These are phyloP conservation scores for Acleris holmiana DNA, from an alignment of 2,888 invertebrate genomes.

Conservation along the genomic window DNA sequence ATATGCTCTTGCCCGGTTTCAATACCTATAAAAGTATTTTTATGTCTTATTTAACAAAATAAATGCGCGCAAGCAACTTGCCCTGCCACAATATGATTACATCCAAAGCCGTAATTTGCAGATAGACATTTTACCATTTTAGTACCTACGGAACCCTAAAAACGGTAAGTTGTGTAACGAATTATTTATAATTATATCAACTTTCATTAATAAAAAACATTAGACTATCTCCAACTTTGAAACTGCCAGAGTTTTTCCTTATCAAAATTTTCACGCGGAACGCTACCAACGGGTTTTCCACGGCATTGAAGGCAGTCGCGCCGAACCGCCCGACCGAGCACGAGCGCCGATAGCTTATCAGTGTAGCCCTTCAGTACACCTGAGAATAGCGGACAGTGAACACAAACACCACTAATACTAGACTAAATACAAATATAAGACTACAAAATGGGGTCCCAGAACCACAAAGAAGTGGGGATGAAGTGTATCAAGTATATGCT, in stretches of 20 bases:
- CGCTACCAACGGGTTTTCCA: constrained; percentile 46
- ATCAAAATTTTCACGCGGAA: constrained; percentile 6
- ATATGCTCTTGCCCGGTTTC: too few relatives aligned
- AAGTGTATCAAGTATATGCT: constrained; percentile 90
- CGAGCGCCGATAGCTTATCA: constrained; percentile 52
- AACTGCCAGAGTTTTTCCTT: neutral
- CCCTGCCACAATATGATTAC: too few relatives aligned
- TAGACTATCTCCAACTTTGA: neutral
- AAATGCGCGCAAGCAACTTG: too few relatives aligned
- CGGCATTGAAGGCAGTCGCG: constrained; percentile 45
- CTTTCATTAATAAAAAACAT: too few relatives aligned
- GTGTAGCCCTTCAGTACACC: constrained; percentile 44
- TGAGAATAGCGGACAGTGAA: constrained; percentile 35
- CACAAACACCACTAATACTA: neutral
- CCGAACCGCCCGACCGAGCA: constrained; percentile 41
- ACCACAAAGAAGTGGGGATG: constrained; percentile 86
- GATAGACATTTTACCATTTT: too few relatives aligned
- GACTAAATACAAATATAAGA: constrained; percentile 25
- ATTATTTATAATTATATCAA: too few relatives aligned
- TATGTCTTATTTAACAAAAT: too few relatives aligned
- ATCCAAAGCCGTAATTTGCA: too few relatives aligned
- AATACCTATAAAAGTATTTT: too few relatives aligned
- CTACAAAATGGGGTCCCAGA: constrained; percentile 62
- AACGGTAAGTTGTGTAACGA: too few relatives aligned
- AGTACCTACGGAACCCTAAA: too few relatives aligned